Percentiles rank a stretch among this genome's conserved stretches.
Conservation (phyloP, 2,113 vertebrate species). For the Ahaetulla prasina region DNA sequence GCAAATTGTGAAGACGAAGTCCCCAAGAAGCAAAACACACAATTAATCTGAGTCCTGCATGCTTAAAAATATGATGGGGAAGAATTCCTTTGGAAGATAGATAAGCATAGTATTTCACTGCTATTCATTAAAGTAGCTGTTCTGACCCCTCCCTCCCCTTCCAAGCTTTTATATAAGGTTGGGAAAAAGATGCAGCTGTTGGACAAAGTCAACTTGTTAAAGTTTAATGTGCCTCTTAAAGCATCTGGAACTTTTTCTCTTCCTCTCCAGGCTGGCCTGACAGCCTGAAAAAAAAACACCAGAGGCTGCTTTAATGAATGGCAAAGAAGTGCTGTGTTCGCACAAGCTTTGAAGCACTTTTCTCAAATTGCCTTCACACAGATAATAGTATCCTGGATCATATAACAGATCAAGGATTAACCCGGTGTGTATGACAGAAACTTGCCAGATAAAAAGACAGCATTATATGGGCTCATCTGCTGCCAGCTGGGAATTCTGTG, state of each 20-base stretch:
- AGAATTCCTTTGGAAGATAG: background rate
- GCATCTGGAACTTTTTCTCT: background rate
- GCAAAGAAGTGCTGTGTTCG: background rate
- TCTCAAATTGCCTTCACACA: background rate
- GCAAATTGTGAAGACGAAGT: slow-evolving; percentile 38
- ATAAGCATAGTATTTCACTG: background rate
- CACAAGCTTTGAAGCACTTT: background rate
- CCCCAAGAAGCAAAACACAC: background rate
- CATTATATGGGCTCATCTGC: background rate
- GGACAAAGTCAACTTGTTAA: background rate
- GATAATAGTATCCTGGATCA: background rate
- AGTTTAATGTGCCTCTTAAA: background rate
- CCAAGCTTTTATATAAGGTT: background rate
- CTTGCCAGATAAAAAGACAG: background rate
- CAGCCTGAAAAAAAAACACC: background rate
- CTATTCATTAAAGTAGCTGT: background rate
- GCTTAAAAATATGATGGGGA: background rate
- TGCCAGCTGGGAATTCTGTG: background rate
- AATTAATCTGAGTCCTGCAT: background rate
- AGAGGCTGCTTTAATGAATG: background rate
- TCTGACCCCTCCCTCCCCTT: background rate
- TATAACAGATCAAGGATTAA: background rate
- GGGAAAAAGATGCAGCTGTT: background rate
- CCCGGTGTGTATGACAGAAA: background rate
- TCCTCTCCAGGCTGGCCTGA: background rate